Evolutionary conservation across 2,888 invertebrate species (phyloP).

Genomic region (Patella pellucida): DNA sequence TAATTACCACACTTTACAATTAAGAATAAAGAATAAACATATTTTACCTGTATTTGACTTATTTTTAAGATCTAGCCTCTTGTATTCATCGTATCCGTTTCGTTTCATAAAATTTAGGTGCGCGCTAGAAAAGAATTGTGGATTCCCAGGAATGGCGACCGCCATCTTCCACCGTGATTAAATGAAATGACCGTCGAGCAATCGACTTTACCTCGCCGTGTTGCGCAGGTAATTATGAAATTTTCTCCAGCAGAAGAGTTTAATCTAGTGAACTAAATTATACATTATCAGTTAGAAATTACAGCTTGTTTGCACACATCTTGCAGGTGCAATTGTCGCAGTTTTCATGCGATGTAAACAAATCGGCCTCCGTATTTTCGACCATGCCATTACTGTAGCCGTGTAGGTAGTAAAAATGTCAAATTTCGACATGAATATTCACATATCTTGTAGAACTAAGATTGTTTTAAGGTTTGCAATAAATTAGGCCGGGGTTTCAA

Average conservation of each 20-base stretch:
- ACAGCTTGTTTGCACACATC: not conserved
- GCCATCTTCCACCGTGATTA: conserved; percentile 32
- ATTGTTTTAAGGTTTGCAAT: too few species aligned
- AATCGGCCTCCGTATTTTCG: not conserved
- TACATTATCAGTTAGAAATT: not conserved
- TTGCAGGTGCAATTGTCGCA: not conserved
- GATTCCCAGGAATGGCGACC: conserved; percentile 23
- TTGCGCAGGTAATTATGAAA: conserved; percentile 30
- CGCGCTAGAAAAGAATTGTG: not conserved
- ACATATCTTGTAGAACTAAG: not conserved
- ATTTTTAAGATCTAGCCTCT: not conserved
- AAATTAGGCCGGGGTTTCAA: too few species aligned
- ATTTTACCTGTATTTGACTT: not conserved
- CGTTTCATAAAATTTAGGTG: not conserved
- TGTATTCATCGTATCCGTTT: not conserved
- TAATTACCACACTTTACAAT: not conserved
- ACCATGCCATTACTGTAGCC: too few species aligned
- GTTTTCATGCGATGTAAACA: conserved; percentile 4
- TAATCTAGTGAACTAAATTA: not conserved
- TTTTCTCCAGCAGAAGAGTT: not conserved
- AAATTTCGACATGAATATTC: not conserved
- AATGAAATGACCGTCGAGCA: conserved; percentile 43
- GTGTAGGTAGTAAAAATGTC: too few species aligned
- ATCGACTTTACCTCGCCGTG: conserved; percentile 35
- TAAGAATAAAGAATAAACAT: not conserved